A percentile compares a stretch with the other conserved stretches of the same genome.
phyloP scores from a whole-genome alignment of 2,113 vertebrate genomes.

The Ifrita kowaldi region DNA sequence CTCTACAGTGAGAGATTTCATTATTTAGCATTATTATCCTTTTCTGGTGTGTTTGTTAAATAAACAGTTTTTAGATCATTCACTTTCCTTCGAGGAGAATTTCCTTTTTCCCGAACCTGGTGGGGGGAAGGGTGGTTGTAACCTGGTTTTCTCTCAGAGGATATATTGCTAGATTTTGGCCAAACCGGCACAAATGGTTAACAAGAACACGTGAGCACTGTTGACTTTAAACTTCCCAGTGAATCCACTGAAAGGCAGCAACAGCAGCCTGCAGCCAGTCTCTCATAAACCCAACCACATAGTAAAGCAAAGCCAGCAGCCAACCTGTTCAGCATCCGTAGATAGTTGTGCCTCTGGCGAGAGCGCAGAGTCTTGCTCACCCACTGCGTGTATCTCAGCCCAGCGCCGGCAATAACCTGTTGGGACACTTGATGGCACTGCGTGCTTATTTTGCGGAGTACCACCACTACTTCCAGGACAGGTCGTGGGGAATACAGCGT shows the following conservation, averaged over 20 bases:
- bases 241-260: background rate
- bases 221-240: background rate
- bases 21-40: no score
- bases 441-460: slow-evolving; percentile 60
- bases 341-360: slow-evolving; percentile 74
- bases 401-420: slow-evolving; percentile 54
- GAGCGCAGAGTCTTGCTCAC: slow-evolving; percentile 63
- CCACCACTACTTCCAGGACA: slow-evolving; percentile 57
- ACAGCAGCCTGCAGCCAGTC: background rate
- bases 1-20: no score
- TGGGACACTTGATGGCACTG: slow-evolving; percentile 58
- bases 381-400: slow-evolving; percentile 64
- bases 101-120: no score
- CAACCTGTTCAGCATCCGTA: slow-evolving; percentile 71
- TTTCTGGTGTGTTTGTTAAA: no score
- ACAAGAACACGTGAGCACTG: background rate
- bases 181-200: no score
- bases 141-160: no score
- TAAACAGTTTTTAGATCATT: no score
- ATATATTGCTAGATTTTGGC: no score
- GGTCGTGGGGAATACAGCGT: slow-evolving; percentile 67
- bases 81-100: no score
- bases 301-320: background rate
- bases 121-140: no score
- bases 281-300: background rate